Evolutionary conservation across 2,113 vertebrate species (phyloP).

Genomic region (Corythornis madagascariensis): DNA sequence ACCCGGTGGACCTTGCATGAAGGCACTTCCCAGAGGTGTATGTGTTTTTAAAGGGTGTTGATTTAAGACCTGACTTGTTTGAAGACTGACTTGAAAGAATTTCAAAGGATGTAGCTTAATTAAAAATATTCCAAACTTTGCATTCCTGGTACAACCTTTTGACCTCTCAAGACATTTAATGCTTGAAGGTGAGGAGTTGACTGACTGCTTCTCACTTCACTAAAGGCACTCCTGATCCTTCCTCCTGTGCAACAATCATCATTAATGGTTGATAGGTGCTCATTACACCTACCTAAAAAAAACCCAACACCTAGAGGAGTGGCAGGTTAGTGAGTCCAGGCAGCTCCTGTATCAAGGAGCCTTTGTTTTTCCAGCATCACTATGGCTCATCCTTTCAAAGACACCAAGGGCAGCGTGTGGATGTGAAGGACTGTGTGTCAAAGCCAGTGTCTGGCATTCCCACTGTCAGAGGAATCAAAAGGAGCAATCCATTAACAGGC

Average conservation of each 20-base stretch:
- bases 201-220: slow-evolving; percentile 68
- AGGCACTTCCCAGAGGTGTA: slow-evolving; percentile 1
- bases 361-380: not conserved
- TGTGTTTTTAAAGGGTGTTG: slow-evolving; percentile 41
- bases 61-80: slow-evolving; percentile 61
- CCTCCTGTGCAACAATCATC: not conserved
- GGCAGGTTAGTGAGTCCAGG: not conserved
- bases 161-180: slow-evolving; percentile 68
- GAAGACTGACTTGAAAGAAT: slow-evolving; percentile 69
- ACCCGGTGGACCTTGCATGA: not conserved
- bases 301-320: not conserved
- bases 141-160: slow-evolving; percentile 76
- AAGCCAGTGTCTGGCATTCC: slow-evolving; percentile 60
- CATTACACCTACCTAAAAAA: slow-evolving; percentile 37
- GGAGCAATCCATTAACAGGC: slow-evolving; percentile 44
- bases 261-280: slow-evolving; percentile 45
- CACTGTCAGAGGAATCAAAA: not conserved
- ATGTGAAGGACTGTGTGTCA: not conserved
- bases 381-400: not conserved
- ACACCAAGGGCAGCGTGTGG: not conserved
- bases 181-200: slow-evolving; percentile 67
- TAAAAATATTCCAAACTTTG: slow-evolving; percentile 65
- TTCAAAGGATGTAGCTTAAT: slow-evolving; percentile 64
- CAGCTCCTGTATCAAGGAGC: fast-evolving
- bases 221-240: slow-evolving; percentile 64